A percentile compares a stretch with the other conserved stretches of the same genome.
Conservation (phyloP, 1,140 invertebrate species). For the Oncopeltus fasciatus region DNA sequence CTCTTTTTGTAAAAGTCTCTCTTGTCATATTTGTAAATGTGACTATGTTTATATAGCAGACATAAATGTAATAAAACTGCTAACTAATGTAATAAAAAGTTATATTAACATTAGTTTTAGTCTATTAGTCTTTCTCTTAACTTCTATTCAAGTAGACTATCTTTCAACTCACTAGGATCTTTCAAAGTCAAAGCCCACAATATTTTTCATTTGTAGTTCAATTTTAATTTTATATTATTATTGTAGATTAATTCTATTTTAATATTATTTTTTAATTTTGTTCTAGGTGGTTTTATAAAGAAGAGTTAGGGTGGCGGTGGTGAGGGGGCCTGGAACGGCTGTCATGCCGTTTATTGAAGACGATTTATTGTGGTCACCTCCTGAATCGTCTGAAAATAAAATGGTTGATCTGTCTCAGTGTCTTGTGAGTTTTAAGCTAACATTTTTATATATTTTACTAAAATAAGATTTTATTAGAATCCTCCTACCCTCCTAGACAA, state of each 20-base stretch:
- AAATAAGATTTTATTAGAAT: too few species aligned
- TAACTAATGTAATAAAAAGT: too few species aligned
- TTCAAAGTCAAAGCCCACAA: too few species aligned
- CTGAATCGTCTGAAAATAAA: constrained; percentile 47
- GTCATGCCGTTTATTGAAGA: constrained; percentile 88
- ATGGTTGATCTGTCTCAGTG: constrained; percentile 79
- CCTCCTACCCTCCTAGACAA: too few species aligned
- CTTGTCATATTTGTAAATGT: too few species aligned
- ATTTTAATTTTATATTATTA: not conserved
- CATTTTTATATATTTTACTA: too few species aligned
- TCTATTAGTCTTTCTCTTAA: not conserved
- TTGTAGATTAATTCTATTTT: not conserved
- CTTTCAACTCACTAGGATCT: too few species aligned
- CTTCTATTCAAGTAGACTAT: not conserved
- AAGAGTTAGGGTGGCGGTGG: constrained; percentile 9
- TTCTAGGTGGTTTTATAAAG: not conserved
- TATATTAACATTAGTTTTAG: too few species aligned
- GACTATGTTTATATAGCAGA: too few species aligned
- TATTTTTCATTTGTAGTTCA: not conserved
- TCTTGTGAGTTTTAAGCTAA: too few species aligned
- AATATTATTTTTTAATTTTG: not conserved
- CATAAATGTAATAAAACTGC: too few species aligned
- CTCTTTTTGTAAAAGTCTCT: too few species aligned
- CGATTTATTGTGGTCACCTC: constrained; percentile 71
- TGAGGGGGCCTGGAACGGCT: constrained; percentile 34